phyloP scores from a whole-genome alignment of 2,888 invertebrate genomes.

The Cordilura impudica region DNA sequence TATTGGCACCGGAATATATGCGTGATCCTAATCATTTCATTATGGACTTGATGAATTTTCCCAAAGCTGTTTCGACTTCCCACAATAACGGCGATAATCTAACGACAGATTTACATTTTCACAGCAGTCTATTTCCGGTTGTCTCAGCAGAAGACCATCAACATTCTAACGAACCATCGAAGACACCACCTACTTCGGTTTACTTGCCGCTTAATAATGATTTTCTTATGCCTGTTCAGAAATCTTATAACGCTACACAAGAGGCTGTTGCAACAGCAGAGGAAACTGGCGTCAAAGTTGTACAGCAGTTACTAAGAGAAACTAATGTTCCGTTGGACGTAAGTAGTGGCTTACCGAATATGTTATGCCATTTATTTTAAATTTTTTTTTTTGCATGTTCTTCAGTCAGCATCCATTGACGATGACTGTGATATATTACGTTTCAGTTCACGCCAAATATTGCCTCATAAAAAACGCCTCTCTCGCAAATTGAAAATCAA shows the following conservation, averaged over 20 bases:
- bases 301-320: constrained; percentile 66
- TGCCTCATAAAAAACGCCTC: constrained; percentile 92
- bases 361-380: not conserved
- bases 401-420: constrained; percentile 53
- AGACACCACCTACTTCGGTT: constrained; percentile 51
- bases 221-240: constrained; percentile 62
- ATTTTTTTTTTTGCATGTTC: not conserved
- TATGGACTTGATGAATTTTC: constrained; percentile 74
- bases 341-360: not conserved
- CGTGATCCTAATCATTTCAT: constrained; percentile 74
- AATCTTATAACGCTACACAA: constrained; percentile 33
- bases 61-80: constrained; percentile 52
- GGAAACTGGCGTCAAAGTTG: constrained; percentile 45
- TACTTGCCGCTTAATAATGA: constrained; percentile 67
- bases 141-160: constrained; percentile 64
- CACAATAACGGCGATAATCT: constrained; percentile 63
- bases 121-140: constrained; percentile 71
- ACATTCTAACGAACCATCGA: constrained; percentile 9
- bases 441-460: constrained; percentile 81
- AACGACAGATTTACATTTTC: constrained; percentile 71
- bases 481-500: constrained; percentile 84
- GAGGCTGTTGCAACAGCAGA: constrained; percentile 18
- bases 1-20: constrained; percentile 74
- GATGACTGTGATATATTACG: constrained; percentile 65
- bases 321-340: constrained; percentile 70